Percentiles rank a stretch among this genome's conserved stretches.
phyloP scores from a whole-genome alignment of 1,140 invertebrate genomes.

The Megathymus violae region DNA sequence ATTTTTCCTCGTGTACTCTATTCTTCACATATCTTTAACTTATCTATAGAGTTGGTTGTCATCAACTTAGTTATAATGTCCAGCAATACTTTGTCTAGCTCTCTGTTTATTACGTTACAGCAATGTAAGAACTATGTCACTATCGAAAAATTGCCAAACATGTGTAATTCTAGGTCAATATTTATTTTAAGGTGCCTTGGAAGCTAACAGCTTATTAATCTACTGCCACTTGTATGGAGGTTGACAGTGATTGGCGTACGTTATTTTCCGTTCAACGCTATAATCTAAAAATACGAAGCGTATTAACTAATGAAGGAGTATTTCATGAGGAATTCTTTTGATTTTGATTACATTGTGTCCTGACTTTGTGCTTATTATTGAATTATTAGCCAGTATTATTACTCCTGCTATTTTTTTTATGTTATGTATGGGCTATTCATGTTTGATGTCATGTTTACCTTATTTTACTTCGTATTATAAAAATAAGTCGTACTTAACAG shows the following conservation, averaged over 20 bases:
- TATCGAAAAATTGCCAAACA: conserved; percentile 3
- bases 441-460: too few species aligned
- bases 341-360: too few species aligned
- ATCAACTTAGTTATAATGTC: too few species aligned
- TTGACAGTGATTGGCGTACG: conserved; percentile 23
- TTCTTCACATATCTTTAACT: too few species aligned
- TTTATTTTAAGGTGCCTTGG: conserved; percentile 25
- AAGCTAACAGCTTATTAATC: conserved; percentile 24
- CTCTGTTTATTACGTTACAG: background rate
- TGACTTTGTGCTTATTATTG: too few species aligned
- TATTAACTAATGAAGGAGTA: background rate
- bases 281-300: conserved; percentile 4
- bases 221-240: conserved; percentile 19
- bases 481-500: too few species aligned
- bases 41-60: too few species aligned
- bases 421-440: too few species aligned
- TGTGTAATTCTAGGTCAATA: conserved; percentile 14
- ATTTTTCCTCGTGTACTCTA: too few species aligned
- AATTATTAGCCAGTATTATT: too few species aligned
- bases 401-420: too few species aligned
- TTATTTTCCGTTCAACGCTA: conserved; percentile 15
- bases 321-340: background rate
- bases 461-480: too few species aligned
- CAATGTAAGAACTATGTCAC: background rate
- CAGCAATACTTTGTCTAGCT: background rate